These are phyloP conservation scores for Notolabrus celidotus DNA, from an alignment of 2,797 vertebrate genomes.

Conservation along the genomic window DNA sequence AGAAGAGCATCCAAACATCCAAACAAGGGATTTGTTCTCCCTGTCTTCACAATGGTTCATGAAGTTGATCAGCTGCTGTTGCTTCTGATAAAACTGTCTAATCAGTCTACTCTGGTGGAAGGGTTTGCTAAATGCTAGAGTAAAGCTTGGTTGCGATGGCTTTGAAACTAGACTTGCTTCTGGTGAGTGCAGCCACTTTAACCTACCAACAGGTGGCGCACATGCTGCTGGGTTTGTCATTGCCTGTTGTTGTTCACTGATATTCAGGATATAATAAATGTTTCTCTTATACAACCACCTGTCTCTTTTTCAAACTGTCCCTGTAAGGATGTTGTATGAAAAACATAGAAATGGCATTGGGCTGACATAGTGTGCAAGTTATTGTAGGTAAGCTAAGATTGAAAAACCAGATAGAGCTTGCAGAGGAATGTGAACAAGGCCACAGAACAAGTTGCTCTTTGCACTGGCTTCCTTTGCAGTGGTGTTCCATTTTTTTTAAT, in stretches of 20 bases:
- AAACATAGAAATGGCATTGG: too few species aligned
- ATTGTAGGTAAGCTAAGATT: too few species aligned
- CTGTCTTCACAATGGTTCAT: constrained; percentile 12
- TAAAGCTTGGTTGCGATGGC: neutral
- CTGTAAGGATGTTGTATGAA: too few species aligned
- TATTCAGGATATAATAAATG: constrained; percentile 56
- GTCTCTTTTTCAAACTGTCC: constrained; percentile 1
- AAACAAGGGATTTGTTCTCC: neutral
- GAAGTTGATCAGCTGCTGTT: neutral
- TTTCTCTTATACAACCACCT: constrained; percentile 25
- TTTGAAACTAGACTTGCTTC: neutral
- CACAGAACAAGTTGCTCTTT: too few species aligned
- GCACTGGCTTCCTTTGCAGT: too few species aligned
- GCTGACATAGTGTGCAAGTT: too few species aligned
- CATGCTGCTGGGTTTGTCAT: constrained; percentile 13
- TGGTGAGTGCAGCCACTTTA: neutral
- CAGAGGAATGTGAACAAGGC: too few species aligned
- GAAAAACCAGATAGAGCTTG: too few species aligned
- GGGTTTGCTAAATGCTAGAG: neutral
- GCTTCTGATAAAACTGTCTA: neutral
- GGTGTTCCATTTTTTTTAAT: too few species aligned
- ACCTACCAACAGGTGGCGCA: neutral
- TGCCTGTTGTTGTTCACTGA: constrained; percentile 25
- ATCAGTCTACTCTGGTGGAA: constrained; percentile 12
- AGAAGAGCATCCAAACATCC: neutral